These are phyloP conservation scores for Bombus terrestris DNA, from an alignment of 1,140 invertebrate genomes.

Conservation along the genomic window DNA sequence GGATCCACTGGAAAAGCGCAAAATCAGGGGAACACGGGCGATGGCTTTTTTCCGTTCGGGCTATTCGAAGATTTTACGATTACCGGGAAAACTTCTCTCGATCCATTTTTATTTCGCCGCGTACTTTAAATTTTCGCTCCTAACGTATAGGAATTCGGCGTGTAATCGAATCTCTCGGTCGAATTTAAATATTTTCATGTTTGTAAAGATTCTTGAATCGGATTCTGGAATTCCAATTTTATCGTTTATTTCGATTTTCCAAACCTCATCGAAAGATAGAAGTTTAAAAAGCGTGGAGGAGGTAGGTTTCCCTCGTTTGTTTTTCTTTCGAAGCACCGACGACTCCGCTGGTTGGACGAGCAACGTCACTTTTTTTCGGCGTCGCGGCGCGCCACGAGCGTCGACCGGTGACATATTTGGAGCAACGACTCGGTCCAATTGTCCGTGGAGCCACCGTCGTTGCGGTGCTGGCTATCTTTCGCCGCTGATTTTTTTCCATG, in stretches of 20 bases:
- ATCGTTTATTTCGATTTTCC: neutral
- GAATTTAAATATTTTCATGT: accelerated
- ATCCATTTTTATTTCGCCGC: neutral
- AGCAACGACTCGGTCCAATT: conserved; percentile 38
- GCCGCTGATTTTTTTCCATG: conserved; percentile 16
- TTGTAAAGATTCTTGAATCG: too few species aligned
- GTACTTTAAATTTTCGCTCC: neutral
- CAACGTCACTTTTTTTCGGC: neutral
- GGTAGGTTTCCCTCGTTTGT: neutral
- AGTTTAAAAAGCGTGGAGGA: neutral
- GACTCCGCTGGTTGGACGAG: neutral
- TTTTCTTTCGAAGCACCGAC: neutral
- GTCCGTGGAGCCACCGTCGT: neutral
- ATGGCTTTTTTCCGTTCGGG: accelerated
- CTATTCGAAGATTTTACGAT: neutral
- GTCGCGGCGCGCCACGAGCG: neutral
- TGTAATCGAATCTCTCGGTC: too few species aligned
- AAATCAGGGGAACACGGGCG: neutral
- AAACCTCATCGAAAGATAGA: neutral
- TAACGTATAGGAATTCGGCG: too few species aligned
- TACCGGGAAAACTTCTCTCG: neutral
- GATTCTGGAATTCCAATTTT: too few species aligned
- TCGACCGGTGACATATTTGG: conserved; percentile 49
- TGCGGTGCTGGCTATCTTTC: conserved; percentile 39
- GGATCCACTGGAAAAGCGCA: neutral